Evolutionary conservation across 2,888 invertebrate species (phyloP).

Genomic region (Ophion ellenae): DNA sequence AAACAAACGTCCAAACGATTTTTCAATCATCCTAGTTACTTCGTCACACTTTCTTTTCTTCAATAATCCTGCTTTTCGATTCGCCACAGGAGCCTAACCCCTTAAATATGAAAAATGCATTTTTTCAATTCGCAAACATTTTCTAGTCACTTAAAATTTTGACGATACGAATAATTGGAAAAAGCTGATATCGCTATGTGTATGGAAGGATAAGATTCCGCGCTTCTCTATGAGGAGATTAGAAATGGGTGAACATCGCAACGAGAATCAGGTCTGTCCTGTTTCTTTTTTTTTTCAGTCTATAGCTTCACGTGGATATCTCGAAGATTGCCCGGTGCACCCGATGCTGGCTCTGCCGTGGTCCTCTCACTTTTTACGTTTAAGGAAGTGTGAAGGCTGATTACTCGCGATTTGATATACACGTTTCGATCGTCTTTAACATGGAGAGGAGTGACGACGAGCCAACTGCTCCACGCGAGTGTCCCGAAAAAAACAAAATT

Average conservation of each 20-base stretch:
- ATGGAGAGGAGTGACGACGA: conserved; percentile 18
- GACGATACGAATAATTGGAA: no score
- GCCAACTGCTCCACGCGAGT: background rate
- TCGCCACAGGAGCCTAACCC: no score
- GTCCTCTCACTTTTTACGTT: conserved; percentile 66
- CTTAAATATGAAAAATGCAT: no score
- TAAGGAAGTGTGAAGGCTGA: conserved; percentile 63
- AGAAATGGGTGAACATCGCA: background rate
- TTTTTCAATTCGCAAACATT: no score
- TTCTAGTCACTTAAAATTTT: no score
- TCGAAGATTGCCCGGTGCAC: conserved; percentile 37
- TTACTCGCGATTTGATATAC: conserved; percentile 39
- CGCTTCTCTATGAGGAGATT: background rate
- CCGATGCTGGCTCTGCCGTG: conserved; percentile 12
- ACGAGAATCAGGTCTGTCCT: background rate
- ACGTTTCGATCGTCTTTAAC: conserved; percentile 51
- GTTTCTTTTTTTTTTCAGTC: conserved; percentile 28
- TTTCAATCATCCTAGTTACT: no score
- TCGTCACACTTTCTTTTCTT: no score
- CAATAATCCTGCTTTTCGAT: no score
- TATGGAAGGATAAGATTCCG: background rate
- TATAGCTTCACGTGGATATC: conserved; percentile 35
- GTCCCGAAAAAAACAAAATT: background rate
- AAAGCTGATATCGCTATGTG: background rate
- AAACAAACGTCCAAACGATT: no score